Percentiles rank a stretch among this genome's conserved stretches.
These are phyloP conservation scores for Pseudomyrmex gracilis DNA, from an alignment of 1,140 invertebrate species.

Conservation along the genomic window DNA sequence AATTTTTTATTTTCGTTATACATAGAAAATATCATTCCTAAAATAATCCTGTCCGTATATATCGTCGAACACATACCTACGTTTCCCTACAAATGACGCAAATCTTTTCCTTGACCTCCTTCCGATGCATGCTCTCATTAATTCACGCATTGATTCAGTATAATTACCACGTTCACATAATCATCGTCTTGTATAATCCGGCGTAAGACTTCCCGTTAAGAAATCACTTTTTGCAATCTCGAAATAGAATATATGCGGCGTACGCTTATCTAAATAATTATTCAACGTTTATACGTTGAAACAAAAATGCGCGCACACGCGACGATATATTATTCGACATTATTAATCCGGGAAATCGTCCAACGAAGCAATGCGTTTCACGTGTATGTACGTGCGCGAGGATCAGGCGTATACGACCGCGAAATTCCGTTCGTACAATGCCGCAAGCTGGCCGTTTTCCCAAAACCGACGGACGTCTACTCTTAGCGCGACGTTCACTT, in stretches of 20 bases:
- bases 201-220: slow-evolving; percentile 24
- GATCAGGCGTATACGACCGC: slow-evolving; percentile 14
- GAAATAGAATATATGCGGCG: slow-evolving; percentile 11
- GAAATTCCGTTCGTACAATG: slow-evolving; percentile 10
- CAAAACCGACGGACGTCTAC: slow-evolving; percentile 25
- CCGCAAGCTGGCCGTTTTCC: neutral
- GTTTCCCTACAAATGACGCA: slow-evolving; percentile 49
- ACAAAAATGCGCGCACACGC: neutral
- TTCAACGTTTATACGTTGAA: slow-evolving; percentile 10
- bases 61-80: neutral
- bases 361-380: neutral
- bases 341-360: neutral
- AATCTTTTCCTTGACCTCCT: slow-evolving; percentile 47
- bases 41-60: neutral
- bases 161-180: slow-evolving; percentile 43
- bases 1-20: neutral
- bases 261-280: slow-evolving; percentile 17
- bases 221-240: neutral
- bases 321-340: slow-evolving; percentile 1
- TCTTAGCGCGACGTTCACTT: neutral
- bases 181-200: slow-evolving; percentile 27
- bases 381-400: neutral
- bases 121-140: slow-evolving; percentile 29
- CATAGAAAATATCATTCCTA: neutral
- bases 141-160: slow-evolving; percentile 44